phyloP scores from a whole-genome alignment of 2,797 vertebrate genomes.

The Capromys pilorides region DNA sequence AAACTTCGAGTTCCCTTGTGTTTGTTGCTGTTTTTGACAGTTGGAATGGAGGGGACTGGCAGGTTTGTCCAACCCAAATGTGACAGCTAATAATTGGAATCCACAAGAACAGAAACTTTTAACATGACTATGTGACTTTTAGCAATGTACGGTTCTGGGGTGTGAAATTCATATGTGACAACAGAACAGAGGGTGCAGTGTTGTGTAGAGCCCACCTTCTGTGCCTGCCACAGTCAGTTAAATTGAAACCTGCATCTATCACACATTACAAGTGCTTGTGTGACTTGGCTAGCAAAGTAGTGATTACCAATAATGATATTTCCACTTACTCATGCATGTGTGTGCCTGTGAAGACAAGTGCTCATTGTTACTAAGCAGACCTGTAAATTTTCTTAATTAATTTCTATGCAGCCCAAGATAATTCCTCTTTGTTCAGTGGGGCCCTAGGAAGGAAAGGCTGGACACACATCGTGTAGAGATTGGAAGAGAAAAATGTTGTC shows the following conservation, averaged over 20 bases:
- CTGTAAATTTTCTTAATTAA: not conserved
- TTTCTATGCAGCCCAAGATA: not conserved
- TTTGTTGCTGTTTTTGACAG: conserved; percentile 49
- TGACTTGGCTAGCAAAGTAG: not conserved
- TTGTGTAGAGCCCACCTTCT: not conserved
- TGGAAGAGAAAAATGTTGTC: conserved; percentile 57
- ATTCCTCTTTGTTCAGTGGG: not conserved
- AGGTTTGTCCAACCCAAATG: not conserved
- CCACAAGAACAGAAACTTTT: not conserved
- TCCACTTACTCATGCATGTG: not conserved
- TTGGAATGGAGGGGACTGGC: conserved; percentile 48
- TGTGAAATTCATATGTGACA: not conserved
- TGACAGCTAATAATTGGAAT: not conserved
- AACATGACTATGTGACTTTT: not conserved
- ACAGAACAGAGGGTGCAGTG: not conserved
- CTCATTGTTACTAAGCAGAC: not conserved
- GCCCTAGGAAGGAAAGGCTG: not conserved
- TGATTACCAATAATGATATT: not conserved
- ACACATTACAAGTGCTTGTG: not conserved
- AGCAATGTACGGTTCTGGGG: not conserved
- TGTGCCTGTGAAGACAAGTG: not conserved
- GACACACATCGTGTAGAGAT: conserved; percentile 42
- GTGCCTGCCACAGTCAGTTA: not conserved
- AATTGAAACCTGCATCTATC: not conserved
- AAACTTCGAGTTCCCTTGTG: conserved; percentile 45